Conservation (phyloP, 2,113 vertebrate species). For the Psittacara wagleri region DNA sequence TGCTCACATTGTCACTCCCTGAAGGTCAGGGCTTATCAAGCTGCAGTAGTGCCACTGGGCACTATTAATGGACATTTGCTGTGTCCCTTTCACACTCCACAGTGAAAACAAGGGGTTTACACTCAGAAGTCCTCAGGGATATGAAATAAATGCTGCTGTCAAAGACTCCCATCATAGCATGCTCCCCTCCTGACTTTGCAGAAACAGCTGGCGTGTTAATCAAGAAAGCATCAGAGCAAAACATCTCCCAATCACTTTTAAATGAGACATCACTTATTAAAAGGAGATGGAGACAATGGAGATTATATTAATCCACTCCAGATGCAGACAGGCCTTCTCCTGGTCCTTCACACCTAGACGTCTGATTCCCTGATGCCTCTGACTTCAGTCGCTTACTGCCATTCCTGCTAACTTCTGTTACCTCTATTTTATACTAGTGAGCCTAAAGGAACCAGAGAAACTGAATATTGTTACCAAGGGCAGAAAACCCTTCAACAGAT, state of each 20-base stretch:
- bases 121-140: background rate
- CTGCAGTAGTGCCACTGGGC: background rate
- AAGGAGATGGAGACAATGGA: background rate
- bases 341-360: background rate
- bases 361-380: background rate
- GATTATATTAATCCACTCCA: background rate
- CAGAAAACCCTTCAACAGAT: conserved; percentile 53
- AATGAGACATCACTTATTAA: background rate
- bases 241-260: background rate
- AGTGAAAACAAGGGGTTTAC: background rate
- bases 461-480: conserved; percentile 38
- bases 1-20: fast-evolving
- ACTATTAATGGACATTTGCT: background rate
- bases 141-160: background rate
- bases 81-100: background rate
- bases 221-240: background rate
- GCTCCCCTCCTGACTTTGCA: background rate
- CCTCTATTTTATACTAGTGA: conserved; percentile 18
- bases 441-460: conserved; percentile 35
- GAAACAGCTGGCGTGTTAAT: background rate
- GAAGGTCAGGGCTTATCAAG: background rate
- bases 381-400: background rate
- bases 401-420: conserved; percentile 14
- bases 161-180: background rate
- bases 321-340: background rate